These are phyloP conservation scores for Notodonta ziczac DNA, from an alignment of 2,888 invertebrate species.

Conservation along the genomic window DNA sequence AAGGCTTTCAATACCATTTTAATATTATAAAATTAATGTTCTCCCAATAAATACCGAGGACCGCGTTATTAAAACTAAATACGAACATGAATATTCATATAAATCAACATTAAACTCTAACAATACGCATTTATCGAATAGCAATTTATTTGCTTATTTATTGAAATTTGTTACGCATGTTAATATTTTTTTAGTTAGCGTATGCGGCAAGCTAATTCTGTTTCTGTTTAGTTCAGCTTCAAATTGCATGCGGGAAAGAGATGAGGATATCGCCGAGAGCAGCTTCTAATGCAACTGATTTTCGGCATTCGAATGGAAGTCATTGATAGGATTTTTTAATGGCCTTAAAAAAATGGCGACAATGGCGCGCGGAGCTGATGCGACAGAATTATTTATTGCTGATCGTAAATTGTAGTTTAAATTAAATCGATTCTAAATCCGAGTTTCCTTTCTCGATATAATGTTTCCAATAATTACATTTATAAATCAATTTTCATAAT, in stretches of 20 bases:
- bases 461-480: slow-evolving; percentile 70
- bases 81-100: slow-evolving; percentile 82
- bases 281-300: slow-evolving; percentile 66
- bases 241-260: slow-evolving; percentile 56
- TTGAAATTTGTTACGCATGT: slow-evolving; percentile 80
- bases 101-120: slow-evolving; percentile 78
- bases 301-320: slow-evolving; percentile 67
- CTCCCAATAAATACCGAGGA: slow-evolving; percentile 56
- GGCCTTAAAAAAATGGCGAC: slow-evolving; percentile 79
- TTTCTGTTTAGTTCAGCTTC: slow-evolving; percentile 49
- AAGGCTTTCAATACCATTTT: slow-evolving; percentile 54
- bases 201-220: slow-evolving; percentile 52
- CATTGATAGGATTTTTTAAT: slow-evolving; percentile 81
- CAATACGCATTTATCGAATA: slow-evolving; percentile 77
- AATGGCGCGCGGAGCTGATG: slow-evolving; percentile 71
- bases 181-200: slow-evolving; percentile 63
- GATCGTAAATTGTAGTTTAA: slow-evolving; percentile 78
- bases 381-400: slow-evolving; percentile 76
- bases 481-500: slow-evolving; percentile 68
- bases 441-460: slow-evolving; percentile 61
- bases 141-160: slow-evolving; percentile 83
- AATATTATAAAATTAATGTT: slow-evolving; percentile 55
- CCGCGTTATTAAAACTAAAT: slow-evolving; percentile 61
- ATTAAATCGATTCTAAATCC: slow-evolving; percentile 77
- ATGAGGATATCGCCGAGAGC: slow-evolving; percentile 46